These are phyloP conservation scores for Hirundichthys speculiger DNA, from an alignment of 2,113 vertebrate genomes.

Conservation along the genomic window DNA sequence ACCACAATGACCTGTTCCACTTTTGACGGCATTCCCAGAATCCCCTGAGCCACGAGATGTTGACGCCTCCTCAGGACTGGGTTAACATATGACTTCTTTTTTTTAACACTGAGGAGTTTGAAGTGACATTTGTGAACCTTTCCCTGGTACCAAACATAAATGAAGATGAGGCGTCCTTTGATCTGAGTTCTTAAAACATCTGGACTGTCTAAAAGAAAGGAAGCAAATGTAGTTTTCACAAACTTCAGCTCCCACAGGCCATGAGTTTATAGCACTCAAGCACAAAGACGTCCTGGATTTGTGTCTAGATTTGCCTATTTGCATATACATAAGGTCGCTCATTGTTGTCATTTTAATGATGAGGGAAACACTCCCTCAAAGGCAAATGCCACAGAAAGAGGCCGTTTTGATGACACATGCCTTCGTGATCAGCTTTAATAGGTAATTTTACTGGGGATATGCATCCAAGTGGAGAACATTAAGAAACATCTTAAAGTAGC, in stretches of 20 bases:
- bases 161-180: no score
- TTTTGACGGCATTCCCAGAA: no score
- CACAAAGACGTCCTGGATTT: slow-evolving; percentile 23
- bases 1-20: no score
- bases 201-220: slow-evolving; percentile 30
- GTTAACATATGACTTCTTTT: no score
- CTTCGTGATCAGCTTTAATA: slow-evolving; percentile 76
- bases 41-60: no score
- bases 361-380: slow-evolving; percentile 49
- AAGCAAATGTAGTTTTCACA: slow-evolving; percentile 30
- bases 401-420: slow-evolving; percentile 69
- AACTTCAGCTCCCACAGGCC: slow-evolving; percentile 21
- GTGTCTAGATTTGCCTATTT: slow-evolving; percentile 54
- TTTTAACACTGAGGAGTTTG: no score
- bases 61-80: no score
- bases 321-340: slow-evolving; percentile 68
- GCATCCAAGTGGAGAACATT: slow-evolving; percentile 70
- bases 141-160: no score
- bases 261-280: no score
- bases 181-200: slow-evolving; percentile 31
- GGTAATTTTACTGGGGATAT: slow-evolving; percentile 65
- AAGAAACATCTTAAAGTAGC: slow-evolving; percentile 66
- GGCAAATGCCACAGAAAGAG: slow-evolving; percentile 62
- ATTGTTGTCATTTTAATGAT: slow-evolving; percentile 69
- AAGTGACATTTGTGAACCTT: no score